A percentile compares a stretch with the other conserved stretches of the same genome.
Conservation (phyloP, 1,140 invertebrate species). For the Maniola jurtina region DNA sequence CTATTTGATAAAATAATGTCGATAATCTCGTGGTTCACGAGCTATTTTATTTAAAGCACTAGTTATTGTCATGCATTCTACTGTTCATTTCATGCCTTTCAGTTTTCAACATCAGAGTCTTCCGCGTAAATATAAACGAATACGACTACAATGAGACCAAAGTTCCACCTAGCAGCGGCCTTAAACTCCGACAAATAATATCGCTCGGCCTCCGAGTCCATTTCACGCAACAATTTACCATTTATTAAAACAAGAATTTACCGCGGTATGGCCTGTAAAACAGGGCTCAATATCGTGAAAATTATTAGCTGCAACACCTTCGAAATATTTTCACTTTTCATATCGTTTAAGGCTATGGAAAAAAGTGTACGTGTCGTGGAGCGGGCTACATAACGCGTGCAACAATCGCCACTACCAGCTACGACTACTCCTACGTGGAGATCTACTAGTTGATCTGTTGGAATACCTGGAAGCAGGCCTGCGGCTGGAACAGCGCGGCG, state of each 20-base stretch:
- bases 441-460: conserved; percentile 78
- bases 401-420: conserved; percentile 48
- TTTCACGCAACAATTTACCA: conserved; percentile 19
- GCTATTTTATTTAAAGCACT: conserved; percentile 60
- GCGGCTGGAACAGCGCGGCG: conserved; percentile 69
- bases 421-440: conserved; percentile 39
- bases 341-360: not conserved
- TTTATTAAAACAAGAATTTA: not conserved
- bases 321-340: not conserved
- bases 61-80: conserved; percentile 76
- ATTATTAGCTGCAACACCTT: not conserved
- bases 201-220: conserved; percentile 18
- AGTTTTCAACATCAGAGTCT: conserved; percentile 24
- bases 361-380: conserved; percentile 19
- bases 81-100: conserved; percentile 37
- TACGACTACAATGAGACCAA: conserved; percentile 57
- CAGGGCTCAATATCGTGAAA: not conserved
- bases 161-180: conserved; percentile 39
- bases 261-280: too few species aligned
- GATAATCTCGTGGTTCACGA: conserved; percentile 6
- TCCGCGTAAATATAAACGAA: conserved; percentile 32
- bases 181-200: conserved; percentile 17
- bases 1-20: conserved; percentile 14
- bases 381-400: conserved; percentile 29
- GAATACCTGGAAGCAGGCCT: conserved; percentile 79